phyloP scores from a whole-genome alignment of 2,888 invertebrate species.

The Yponomeuta evonymella region DNA sequence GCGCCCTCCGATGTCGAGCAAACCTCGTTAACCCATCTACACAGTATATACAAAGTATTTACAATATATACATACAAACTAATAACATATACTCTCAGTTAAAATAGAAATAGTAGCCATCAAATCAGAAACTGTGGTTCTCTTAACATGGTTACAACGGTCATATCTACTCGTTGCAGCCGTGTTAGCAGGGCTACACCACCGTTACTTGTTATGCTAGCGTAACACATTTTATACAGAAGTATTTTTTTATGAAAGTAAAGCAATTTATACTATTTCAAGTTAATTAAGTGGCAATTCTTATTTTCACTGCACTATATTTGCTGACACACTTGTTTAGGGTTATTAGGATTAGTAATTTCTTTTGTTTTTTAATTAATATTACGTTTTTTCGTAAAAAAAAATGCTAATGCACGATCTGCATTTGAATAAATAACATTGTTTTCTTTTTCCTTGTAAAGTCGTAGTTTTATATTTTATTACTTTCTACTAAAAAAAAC shows the following conservation, averaged over 20 bases:
- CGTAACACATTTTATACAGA: constrained; percentile 73
- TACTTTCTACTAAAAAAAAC: constrained; percentile 10
- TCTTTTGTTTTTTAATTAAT: constrained; percentile 39
- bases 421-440: constrained; percentile 69
- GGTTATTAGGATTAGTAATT: constrained; percentile 43
- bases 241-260: constrained; percentile 68
- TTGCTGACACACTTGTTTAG: constrained; percentile 63
- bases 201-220: constrained; percentile 60
- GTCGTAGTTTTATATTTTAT: constrained; percentile 31
- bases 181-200: constrained; percentile 44
- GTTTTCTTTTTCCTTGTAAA: constrained; percentile 47
- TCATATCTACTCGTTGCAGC: neutral
- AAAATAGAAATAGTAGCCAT: constrained; percentile 65
- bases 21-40: constrained; percentile 54
- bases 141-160: neutral
- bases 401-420: constrained; percentile 67
- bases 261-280: constrained; percentile 57
- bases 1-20: constrained; percentile 50
- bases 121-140: constrained; percentile 38
- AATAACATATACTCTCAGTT: constrained; percentile 65
- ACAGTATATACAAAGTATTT: constrained; percentile 70
- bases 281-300: constrained; percentile 72
- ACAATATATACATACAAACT: constrained; percentile 64
- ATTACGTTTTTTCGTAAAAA: constrained; percentile 43
- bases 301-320: constrained; percentile 72